These are phyloP conservation scores for Oncorhynchus clarkii DNA, from an alignment of 2,113 vertebrate genomes.

Conservation along the genomic window DNA sequence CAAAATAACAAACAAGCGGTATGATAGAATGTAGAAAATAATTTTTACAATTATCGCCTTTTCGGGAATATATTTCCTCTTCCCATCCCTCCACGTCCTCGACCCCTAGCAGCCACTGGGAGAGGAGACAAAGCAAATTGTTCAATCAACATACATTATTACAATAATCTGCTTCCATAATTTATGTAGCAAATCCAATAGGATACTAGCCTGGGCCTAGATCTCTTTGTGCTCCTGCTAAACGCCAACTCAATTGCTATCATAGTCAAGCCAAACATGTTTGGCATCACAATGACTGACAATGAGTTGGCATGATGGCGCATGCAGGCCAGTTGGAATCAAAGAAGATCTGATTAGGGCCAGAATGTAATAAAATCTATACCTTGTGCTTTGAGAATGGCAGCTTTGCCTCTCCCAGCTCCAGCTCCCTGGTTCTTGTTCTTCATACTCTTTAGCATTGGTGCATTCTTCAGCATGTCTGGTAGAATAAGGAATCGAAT, in stretches of 20 bases:
- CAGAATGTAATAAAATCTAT: neutral
- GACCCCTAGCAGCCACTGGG: constrained; percentile 93
- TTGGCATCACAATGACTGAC: neutral
- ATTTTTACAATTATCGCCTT: constrained; percentile 77
- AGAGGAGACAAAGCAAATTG: neutral
- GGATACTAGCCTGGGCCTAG: neutral
- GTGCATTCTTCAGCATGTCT: constrained; percentile 97
- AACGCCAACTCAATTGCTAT: neutral
- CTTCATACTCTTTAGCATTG: constrained; percentile 99
- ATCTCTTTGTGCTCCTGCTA: too few species aligned
- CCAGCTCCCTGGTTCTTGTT: constrained; percentile 98
- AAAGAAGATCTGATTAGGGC: neutral
- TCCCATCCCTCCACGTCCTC: constrained; percentile 95
- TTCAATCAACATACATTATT: neutral
- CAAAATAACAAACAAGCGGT: constrained; percentile 42
- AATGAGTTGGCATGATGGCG: neutral
- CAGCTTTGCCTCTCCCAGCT: constrained; percentile 94
- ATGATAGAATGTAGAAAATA: constrained; percentile 39
- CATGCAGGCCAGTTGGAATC: neutral
- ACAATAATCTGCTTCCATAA: neutral
- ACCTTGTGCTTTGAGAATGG: constrained; percentile 98
- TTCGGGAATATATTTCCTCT: constrained; percentile 99
- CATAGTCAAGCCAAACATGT: neutral
- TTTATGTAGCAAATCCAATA: neutral
- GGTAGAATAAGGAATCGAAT: constrained; percentile 96